Evolutionary conservation across 2,888 invertebrate species (phyloP).

Genomic region (Amphipoea lucens): DNA sequence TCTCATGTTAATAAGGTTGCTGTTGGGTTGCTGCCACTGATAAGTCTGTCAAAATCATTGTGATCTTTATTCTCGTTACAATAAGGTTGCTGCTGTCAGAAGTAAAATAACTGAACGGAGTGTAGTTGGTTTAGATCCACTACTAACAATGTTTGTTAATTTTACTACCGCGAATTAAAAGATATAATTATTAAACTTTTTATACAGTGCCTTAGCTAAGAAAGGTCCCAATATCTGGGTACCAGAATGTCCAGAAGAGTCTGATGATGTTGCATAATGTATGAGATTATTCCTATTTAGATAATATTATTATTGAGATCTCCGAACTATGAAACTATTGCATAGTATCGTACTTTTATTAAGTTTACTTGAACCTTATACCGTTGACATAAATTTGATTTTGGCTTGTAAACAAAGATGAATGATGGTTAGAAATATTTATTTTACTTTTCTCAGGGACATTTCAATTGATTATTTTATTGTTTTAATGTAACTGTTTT

Average conservation of each 20-base stretch:
- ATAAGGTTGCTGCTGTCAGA: background rate
- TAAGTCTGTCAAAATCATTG: background rate
- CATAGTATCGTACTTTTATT: slow-evolving; percentile 44
- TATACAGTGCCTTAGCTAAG: slow-evolving; percentile 41
- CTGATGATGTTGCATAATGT: slow-evolving; percentile 55
- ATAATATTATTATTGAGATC: slow-evolving; percentile 35
- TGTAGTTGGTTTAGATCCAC: background rate
- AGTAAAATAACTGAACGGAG: background rate
- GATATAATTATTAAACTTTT: background rate
- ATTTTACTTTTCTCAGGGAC: slow-evolving; percentile 40
- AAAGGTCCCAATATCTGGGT: background rate
- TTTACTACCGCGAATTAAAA: background rate
- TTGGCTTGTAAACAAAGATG: slow-evolving; percentile 27
- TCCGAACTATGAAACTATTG: slow-evolving; percentile 54
- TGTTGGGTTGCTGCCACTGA: background rate
- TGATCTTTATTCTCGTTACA: background rate
- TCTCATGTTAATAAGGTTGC: background rate
- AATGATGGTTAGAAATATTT: slow-evolving; percentile 45
- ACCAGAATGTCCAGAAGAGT: slow-evolving; percentile 10
- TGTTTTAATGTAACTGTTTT: slow-evolving; percentile 57
- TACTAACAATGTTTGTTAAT: background rate
- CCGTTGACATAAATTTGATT: slow-evolving; percentile 39
- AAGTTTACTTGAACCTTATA: slow-evolving; percentile 25
- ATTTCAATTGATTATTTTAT: slow-evolving; percentile 50
- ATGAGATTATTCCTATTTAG: slow-evolving; percentile 60